phyloP scores from a whole-genome alignment of 1,140 invertebrate species.

The Plutomurus gul region DNA sequence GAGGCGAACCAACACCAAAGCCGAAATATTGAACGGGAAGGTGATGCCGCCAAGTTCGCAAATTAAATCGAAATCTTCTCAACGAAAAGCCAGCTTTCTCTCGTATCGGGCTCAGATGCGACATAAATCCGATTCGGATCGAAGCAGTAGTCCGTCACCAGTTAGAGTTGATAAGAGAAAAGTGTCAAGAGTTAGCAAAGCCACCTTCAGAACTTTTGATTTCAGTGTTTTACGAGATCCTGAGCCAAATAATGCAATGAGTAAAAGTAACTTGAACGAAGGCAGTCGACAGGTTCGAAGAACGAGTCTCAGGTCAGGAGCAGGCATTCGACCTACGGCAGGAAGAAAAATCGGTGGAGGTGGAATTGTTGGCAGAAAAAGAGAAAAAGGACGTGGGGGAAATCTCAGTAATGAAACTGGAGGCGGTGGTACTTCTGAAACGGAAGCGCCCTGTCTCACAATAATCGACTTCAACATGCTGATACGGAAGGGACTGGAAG shows the following conservation, averaged over 20 bases:
- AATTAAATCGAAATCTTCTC: neutral
- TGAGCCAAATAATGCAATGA: neutral
- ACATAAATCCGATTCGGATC: neutral
- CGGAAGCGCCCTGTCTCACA: slow-evolving; percentile 64
- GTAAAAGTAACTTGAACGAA: neutral
- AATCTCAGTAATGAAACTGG: neutral
- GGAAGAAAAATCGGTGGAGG: slow-evolving; percentile 56
- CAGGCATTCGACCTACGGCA: slow-evolving; percentile 54
- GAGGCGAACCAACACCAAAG: neutral
- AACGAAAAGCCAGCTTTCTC: neutral
- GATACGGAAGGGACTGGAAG: slow-evolving; percentile 64
- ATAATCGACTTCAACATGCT: slow-evolving; percentile 75
- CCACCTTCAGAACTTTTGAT: slow-evolving; percentile 50
- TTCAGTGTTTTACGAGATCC: slow-evolving; percentile 40
- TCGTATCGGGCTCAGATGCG: neutral
- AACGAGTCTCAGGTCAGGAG: slow-evolving; percentile 13
- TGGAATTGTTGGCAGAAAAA: slow-evolving; percentile 45
- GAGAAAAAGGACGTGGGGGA: neutral
- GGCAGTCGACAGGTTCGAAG: neutral
- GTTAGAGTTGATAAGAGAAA: neutral
- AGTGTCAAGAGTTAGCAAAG: slow-evolving; percentile 6
- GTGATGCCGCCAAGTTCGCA: neutral
- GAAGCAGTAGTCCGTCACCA: neutral
- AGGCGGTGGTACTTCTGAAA: slow-evolving; percentile 19
- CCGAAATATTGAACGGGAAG: neutral